A percentile compares a stretch with the other conserved stretches of the same genome.
Evolutionary conservation across 1,140 invertebrate genomes (phyloP).

Genomic region (Diplogasteroides magnus): DNA sequence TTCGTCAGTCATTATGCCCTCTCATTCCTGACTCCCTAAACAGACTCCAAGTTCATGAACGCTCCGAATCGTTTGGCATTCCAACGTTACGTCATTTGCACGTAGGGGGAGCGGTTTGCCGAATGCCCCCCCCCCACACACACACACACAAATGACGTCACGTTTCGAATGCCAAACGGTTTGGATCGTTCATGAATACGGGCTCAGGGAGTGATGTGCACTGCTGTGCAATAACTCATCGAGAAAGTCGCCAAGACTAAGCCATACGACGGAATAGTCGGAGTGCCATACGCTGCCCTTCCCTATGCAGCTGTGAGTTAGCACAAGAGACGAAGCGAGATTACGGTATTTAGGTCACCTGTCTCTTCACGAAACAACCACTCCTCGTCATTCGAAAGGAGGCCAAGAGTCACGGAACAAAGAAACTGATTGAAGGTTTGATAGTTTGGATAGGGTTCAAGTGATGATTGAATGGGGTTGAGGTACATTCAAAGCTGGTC

Average conservation of each 20-base stretch:
- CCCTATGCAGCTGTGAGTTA: conserved; percentile 72
- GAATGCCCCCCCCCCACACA: no score
- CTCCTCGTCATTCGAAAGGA: conserved; percentile 82
- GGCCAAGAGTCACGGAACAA: conserved; percentile 87
- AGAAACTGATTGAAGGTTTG: conserved; percentile 86
- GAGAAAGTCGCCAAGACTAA: neutral
- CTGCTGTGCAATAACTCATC: neutral
- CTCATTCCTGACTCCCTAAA: no score
- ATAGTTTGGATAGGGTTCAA: neutral
- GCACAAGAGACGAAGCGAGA: neutral
- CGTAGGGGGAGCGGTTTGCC: no score
- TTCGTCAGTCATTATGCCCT: no score
- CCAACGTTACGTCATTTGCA: no score
- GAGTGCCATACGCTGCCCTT: conserved; percentile 94
- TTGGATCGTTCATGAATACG: no score
- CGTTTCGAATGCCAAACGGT: no score
- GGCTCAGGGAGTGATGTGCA: neutral
- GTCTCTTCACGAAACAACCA: conserved; percentile 63
- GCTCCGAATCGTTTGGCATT: no score
- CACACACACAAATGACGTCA: no score
- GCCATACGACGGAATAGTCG: conserved; percentile 71
- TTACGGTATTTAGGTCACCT: neutral
- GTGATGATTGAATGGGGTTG: neutral
- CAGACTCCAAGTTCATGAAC: no score
- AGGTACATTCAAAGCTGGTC: conserved; percentile 66